phyloP scores from a whole-genome alignment of 92 coral and sea anemone genomes.

The Porites divaricata region DNA sequence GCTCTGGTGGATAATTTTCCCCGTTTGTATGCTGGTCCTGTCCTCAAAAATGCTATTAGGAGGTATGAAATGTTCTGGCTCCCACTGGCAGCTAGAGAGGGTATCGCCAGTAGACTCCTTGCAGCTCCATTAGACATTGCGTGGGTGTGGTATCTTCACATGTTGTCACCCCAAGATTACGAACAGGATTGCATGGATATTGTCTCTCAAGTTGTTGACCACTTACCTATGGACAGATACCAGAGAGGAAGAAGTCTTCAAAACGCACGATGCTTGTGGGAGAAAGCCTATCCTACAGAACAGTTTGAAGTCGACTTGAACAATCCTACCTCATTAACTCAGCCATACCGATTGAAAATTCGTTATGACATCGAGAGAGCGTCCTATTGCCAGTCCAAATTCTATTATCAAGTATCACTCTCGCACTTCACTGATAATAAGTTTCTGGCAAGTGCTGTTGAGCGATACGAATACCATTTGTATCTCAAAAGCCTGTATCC shows the following conservation, averaged over 20 bases:
- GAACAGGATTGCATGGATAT: conserved; percentile 31
- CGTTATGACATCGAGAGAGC: conserved; percentile 40
- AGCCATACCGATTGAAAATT: conserved; percentile 19
- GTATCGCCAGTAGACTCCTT: not conserved
- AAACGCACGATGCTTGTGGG: conserved; percentile 39
- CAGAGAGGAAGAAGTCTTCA: conserved; percentile 36
- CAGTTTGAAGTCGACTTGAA: conserved; percentile 58
- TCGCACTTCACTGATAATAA: conserved; percentile 37
- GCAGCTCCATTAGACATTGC: conserved; percentile 39
- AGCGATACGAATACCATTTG: conserved; percentile 34
- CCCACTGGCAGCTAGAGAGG: conserved; percentile 37
- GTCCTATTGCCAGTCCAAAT: conserved; percentile 29
- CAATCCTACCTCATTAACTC: conserved; percentile 24
- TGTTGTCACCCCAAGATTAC: conserved; percentile 36
- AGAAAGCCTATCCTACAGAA: conserved; percentile 45
- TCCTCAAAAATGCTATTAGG: conserved; percentile 51
- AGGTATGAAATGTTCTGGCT: conserved; percentile 67
- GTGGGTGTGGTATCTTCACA: conserved; percentile 48
- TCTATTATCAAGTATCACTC: conserved; percentile 55
- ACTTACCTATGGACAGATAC: conserved; percentile 32
- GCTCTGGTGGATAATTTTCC: conserved; percentile 33
- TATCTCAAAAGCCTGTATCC: conserved; percentile 29
- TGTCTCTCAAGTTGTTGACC: conserved; percentile 52
- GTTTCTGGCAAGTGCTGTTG: conserved; percentile 32
- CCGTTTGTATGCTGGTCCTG: conserved; percentile 8